Conservation (phyloP, 1,140 invertebrate species). For the Nasonia vitripennis region DNA sequence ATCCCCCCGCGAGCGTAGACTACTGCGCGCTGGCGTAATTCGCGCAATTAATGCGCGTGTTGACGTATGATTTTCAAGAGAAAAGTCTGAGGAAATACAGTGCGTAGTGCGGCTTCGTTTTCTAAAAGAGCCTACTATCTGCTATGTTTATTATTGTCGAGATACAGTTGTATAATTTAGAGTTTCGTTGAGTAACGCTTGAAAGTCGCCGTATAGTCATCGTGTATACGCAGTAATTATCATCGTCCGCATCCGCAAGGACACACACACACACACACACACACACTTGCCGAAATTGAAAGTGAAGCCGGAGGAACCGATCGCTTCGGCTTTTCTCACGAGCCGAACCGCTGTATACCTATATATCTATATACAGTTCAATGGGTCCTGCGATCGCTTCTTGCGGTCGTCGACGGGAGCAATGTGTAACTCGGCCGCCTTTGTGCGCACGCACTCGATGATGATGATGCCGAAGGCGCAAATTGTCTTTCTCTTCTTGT, state of each 20-base stretch:
- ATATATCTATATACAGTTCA: background rate
- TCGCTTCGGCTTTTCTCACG: conserved; percentile 14
- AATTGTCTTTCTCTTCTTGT: conserved; percentile 1
- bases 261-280: background rate
- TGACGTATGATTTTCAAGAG: background rate
- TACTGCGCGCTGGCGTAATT: background rate
- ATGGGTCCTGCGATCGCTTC: conserved; percentile 6
- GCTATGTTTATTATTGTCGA: too few relatives aligned
- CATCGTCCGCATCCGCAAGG: conserved; percentile 5
- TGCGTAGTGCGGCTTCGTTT: background rate
- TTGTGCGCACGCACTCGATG: conserved; percentile 2
- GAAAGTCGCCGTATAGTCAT: background rate
- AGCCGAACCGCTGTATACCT: background rate
- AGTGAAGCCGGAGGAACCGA: conserved; percentile 2
- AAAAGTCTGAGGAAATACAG: background rate
- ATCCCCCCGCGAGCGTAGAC: background rate
- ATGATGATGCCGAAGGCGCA: background rate
- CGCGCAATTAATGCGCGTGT: conserved; percentile 28
- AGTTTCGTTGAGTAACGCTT: too few relatives aligned
- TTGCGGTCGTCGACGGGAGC: conserved; percentile 10
- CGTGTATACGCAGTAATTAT: background rate
- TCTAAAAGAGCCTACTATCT: background rate
- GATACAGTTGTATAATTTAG: too few relatives aligned
- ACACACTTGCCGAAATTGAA: background rate
- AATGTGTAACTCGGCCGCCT: conserved; percentile 11